Evolutionary conservation across 1,140 invertebrate genomes (phyloP).

Genomic region (Phocides pigmalion): DNA sequence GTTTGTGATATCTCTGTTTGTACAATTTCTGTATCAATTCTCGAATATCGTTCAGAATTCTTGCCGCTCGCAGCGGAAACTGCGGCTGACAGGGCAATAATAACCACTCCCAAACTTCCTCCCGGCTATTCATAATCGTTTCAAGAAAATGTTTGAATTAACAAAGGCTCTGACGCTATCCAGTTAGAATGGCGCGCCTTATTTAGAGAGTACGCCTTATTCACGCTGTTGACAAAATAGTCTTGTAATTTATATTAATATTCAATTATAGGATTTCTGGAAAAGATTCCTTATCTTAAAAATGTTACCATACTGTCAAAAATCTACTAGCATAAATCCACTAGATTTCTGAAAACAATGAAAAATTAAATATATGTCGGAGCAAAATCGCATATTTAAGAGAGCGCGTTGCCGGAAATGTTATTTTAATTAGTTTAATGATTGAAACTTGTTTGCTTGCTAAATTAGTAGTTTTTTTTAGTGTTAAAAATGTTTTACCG

Average conservation of each 20-base stretch:
- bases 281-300: background rate
- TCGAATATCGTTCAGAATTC: constrained; percentile 24
- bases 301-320: no score
- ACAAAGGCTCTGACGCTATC: constrained; percentile 11
- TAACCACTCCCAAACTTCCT: constrained; percentile 23
- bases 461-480: no score
- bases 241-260: background rate
- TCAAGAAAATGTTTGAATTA: constrained; percentile 32
- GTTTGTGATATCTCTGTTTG: constrained; percentile 2
- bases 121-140: constrained; percentile 25
- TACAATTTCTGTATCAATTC: constrained; percentile 8
- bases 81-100: constrained; percentile 31
- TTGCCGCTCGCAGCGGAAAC: constrained; percentile 13
- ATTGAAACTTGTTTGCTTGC: no score
- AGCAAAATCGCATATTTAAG: no score
- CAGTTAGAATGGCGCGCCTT: constrained; percentile 1
- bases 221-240: constrained; percentile 4
- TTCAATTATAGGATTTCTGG: background rate
- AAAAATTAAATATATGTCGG: no score
- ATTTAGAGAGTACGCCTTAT: constrained; percentile 13
- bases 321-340: no score
- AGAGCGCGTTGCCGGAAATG: no score
- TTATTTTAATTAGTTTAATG: no score
- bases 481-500: no score
- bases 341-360: no score